Evolutionary conservation across 2,797 vertebrate genomes (phyloP).

Genomic region (Coilia nasus): DNA sequence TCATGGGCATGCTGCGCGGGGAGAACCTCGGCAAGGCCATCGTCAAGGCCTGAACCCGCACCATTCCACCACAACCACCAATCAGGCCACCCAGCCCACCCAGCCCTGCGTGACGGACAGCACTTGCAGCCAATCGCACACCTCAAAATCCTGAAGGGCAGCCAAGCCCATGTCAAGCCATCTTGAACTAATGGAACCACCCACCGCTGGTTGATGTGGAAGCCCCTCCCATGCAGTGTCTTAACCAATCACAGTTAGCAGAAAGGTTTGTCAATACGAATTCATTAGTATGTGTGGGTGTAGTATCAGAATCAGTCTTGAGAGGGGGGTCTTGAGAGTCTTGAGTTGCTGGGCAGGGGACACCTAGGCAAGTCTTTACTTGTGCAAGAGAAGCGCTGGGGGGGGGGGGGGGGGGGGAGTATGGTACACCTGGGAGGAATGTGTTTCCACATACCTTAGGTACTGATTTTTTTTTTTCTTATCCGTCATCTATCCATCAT

Average conservation of each 20-base stretch:
- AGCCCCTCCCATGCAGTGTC: not conserved
- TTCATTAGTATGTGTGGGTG: no score
- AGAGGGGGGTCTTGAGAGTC: no score
- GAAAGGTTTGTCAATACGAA: not conserved
- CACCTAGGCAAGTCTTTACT: no score
- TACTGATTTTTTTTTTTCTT: not conserved
- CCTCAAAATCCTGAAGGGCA: not conserved
- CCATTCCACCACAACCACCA: not conserved
- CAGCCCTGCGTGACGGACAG: not conserved
- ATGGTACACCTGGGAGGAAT: not conserved
- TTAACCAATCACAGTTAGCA: not conserved
- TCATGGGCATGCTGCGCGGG: constrained; percentile 77
- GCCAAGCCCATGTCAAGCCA: not conserved
- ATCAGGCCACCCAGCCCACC: not conserved
- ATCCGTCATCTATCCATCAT: not conserved
- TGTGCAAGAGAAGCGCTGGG: no score
- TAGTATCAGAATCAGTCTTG: no score
- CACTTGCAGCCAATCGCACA: not conserved
- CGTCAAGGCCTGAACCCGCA: constrained; percentile 59
- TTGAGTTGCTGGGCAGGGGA: no score
- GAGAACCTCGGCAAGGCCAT: constrained; percentile 78
- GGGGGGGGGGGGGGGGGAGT: no score
- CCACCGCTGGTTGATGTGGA: not conserved
- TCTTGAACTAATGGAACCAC: not conserved
- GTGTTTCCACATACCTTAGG: not conserved